Evolutionary conservation across 1,140 invertebrate species (phyloP).

Genomic region (Mesaphorura yosii): DNA sequence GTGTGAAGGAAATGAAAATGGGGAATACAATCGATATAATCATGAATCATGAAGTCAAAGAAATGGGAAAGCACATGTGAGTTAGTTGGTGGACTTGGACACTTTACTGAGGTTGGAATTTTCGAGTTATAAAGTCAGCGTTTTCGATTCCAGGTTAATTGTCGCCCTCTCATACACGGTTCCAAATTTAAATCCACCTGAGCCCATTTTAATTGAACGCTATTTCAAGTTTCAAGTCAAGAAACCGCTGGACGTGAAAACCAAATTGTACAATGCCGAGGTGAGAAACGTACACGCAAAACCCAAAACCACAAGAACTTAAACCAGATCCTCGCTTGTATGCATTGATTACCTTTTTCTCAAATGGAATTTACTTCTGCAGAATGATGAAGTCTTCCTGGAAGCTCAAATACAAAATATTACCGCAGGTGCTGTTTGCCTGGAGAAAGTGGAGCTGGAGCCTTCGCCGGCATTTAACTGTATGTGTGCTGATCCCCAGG

Average conservation of each 20-base stretch:
- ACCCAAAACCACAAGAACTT: too few relatives aligned
- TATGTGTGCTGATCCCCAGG: constrained; percentile 32
- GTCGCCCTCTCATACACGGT: constrained; percentile 87
- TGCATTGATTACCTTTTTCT: constrained; percentile 4
- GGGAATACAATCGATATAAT: constrained; percentile 84
- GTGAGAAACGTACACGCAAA: constrained; percentile 37
- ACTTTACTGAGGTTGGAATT: constrained; percentile 4
- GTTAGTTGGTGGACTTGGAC: constrained; percentile 30
- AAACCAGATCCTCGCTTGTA: too few relatives aligned
- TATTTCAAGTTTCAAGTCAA: constrained; percentile 98
- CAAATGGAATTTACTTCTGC: too few relatives aligned
- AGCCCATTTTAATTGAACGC: constrained; percentile 64
- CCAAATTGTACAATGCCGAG: constrained; percentile 95
- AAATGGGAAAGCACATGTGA: constrained; percentile 91
- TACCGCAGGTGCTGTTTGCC: constrained; percentile 71
- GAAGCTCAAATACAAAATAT: constrained; percentile 96
- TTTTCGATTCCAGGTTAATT: constrained; percentile 54
- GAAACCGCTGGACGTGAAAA: constrained; percentile 95
- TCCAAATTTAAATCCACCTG: constrained; percentile 37
- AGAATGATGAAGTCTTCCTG: constrained; percentile 90
- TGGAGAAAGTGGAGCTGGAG: constrained; percentile 84
- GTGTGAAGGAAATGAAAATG: constrained; percentile 48
- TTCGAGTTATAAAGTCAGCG: not conserved
- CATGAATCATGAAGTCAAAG: constrained; percentile 96
- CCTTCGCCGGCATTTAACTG: constrained; percentile 75